Percentiles rank a stretch among this genome's conserved stretches.
These are phyloP conservation scores for Latrodectus elegans DNA, from an alignment of 2,888 invertebrate genomes.

Conservation along the genomic window DNA sequence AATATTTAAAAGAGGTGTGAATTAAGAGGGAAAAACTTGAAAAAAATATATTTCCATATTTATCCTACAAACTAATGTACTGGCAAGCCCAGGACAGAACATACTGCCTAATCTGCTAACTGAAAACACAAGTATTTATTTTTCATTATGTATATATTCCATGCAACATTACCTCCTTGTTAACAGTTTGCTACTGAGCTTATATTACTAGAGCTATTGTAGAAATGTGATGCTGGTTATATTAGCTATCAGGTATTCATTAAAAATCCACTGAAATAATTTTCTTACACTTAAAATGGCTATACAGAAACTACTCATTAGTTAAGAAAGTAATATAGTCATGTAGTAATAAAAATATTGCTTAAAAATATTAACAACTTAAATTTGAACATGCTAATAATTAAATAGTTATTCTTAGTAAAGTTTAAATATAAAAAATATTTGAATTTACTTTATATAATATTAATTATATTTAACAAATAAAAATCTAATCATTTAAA, in stretches of 20 bases:
- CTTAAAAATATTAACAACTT: too few species aligned
- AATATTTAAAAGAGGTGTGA: slow-evolving; percentile 92
- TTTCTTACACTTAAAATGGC: too few species aligned
- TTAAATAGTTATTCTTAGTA: too few species aligned
- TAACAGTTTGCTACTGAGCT: slow-evolving; percentile 16
- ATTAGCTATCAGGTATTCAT: not conserved
- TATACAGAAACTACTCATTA: too few species aligned
- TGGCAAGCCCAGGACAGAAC: slow-evolving; percentile 11
- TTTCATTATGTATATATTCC: slow-evolving; percentile 43
- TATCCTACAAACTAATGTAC: slow-evolving; percentile 30
- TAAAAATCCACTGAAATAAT: too few species aligned
- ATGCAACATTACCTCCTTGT: slow-evolving; percentile 27
- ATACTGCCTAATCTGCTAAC: slow-evolving; percentile 39
- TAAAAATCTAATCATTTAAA: too few species aligned
- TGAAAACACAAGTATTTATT: slow-evolving; percentile 56
- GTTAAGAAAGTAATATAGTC: too few species aligned
- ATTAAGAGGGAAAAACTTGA: not conserved
- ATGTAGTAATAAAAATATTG: too few species aligned
- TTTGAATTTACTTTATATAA: too few species aligned
- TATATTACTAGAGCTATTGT: slow-evolving; percentile 55
- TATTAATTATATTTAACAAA: too few species aligned
- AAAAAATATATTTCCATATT: slow-evolving; percentile 20
- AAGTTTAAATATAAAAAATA: too few species aligned
- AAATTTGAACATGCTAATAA: too few species aligned
- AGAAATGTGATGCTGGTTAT: not conserved